Evolutionary conservation across 2,113 vertebrate species (phyloP), one percentile per base, ranked within the genome.

Genomic region (Callipepla californica): DNA sequence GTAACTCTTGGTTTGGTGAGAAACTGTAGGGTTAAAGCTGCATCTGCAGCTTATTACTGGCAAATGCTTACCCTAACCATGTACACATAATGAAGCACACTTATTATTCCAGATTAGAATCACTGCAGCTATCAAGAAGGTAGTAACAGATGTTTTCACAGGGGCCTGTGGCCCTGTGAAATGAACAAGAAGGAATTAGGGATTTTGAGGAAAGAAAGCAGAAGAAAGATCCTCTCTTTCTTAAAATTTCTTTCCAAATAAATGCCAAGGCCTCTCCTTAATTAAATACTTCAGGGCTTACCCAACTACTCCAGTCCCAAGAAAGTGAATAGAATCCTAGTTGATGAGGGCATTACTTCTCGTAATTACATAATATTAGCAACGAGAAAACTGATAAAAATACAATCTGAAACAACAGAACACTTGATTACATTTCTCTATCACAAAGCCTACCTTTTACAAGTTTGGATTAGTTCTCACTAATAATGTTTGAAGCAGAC

Each of bases 111-210:
- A 32, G 1, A 5, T 65, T 78, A 88, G 74, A 90, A 94, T 85
- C 53, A 48, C 48, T 91, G 74, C 80, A 91, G 77, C 74, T 86
- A 57, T 79, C 40, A 92, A 66, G 58, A 95, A 22, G 16, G 48
- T 53, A 93, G 67, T 57, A 93, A 65, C 91, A 96, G 91, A 91
- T 92, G 89, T 91, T 92, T 93, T 69, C 86, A 91, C 42, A 90
- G 78, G 55, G 77, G 66, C 50, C 84, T 85, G 21, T 91, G 89
- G 91, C 94, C 77, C 28, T 38, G 80, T 77, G 92, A 95, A 89
- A 85, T 58, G 12, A 90, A 34, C 34, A 92, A 85, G 50, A 85
- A 38, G 23, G 62, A 81, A 76, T 82, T 73, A 92, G 17, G n/a
- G 25, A 63, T 11, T 84, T 76, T 15, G n/a, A 62, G 87, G 66